Base-by-base conservation (phyloP, 2,113 vertebrate species). In the Ciconia boyciana region DNA sequence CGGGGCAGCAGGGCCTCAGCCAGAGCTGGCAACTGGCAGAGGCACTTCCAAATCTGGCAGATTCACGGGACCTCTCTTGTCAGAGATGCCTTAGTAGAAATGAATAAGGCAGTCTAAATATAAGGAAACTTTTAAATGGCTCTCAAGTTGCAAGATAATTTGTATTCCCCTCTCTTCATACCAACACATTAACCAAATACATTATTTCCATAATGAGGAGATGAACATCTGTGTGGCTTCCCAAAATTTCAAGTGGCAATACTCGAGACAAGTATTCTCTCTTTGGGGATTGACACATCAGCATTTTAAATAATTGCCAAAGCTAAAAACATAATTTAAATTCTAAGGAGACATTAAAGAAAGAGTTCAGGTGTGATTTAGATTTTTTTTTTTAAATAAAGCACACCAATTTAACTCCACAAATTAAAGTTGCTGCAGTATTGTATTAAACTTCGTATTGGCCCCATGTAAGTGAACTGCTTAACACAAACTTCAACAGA, bases 121-220 rank as follows among this genome's bases (percentile, higher is more conserved):
- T 0, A 48, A 91, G 75, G 49, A 85, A 97, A 96, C 87, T 95
- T 96, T 85, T 15, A 79, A 91, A 90, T 10, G 92, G 85, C 82
- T 94, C 95, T 96, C 80, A n/a, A 96, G 94, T 93, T 68, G 60
- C 86, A 84, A 32, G 90, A 92, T 97, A 93, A 96, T 97, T 96
- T 95, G 96, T 95, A 97, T 96, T 96, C 96, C 95, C 48, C 77
- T 92, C 95, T 96, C 86, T 68, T 81, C 92, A 49, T 22, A 57
- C 94, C 96, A 95, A 96, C 96, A 96, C 94, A 94, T 96, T 92
- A 97, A 94, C 96, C 93, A 97, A 91, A 96, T 91, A 94, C 90
- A 96, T 96, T 96, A 96, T 96, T 95, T 96, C 96, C 95, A 96
- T 97, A 96, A 96, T 91, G 96, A 97, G 96, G 68, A 97, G 96